phyloP scores from a whole-genome alignment of 92 coral and sea anemone genomes.

The Anthopleura xanthogrammica region DNA sequence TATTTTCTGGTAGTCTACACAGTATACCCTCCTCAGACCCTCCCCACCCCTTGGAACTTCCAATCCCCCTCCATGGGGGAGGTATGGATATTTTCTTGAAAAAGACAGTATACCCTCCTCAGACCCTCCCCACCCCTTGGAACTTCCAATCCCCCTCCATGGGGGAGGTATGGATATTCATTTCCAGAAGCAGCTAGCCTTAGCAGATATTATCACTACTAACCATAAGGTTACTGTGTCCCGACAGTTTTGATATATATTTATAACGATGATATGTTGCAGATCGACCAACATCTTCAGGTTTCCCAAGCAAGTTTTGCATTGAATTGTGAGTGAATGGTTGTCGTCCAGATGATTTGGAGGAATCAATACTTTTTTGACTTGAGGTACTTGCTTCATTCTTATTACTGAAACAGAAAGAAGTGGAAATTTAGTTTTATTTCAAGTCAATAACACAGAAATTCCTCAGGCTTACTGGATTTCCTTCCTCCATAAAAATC shows the following conservation, averaged over 20 bases:
- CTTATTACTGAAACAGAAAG: neutral
- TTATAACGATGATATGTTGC: conserved; percentile 77
- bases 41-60: neutral
- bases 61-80: neutral
- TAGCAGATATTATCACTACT: conserved; percentile 7
- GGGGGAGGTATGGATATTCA: neutral
- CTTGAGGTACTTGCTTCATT: neutral
- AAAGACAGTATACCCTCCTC: neutral
- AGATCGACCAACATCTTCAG: conserved; percentile 57
- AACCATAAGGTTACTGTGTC: conserved; percentile 69
- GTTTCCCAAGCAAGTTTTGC: conserved; percentile 31
- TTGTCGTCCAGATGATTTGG: conserved; percentile 37
- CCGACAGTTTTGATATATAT: conserved; percentile 72
- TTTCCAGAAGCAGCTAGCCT: neutral
- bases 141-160: neutral
- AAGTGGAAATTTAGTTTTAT: too few species aligned
- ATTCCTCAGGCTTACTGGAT: too few species aligned
- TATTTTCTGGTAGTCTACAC: neutral
- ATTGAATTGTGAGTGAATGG: conserved; percentile 74
- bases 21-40: neutral
- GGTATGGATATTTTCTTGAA: neutral
- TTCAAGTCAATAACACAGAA: too few species aligned
- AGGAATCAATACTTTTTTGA: neutral
- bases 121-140: neutral
- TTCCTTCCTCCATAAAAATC: too few species aligned